Base-by-base conservation (phyloP, 2,113 vertebrate genomes). In the Chaetops frenatus region DNA sequence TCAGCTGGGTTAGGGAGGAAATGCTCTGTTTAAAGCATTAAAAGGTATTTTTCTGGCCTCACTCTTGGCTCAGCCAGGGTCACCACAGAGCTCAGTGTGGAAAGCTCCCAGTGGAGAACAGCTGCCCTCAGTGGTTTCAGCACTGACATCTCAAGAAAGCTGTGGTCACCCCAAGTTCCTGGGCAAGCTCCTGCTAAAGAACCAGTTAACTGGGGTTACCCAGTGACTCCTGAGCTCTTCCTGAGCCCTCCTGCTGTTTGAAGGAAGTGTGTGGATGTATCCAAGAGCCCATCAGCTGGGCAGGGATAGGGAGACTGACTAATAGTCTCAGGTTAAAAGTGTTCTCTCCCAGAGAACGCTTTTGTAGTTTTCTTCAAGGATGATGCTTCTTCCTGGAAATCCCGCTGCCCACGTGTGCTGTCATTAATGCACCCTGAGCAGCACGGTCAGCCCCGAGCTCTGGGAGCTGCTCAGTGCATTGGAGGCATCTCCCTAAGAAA, bases 401-500 rank as follows among this genome's bases (percentile, higher is more conserved):
- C 38, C 70, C 11, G 6, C 45, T 80, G 48, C 53, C 69, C 16
- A 2, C 0, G 0, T 1, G 1, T 0, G 0, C 45, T 40, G 44
- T 25, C 23, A 18, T 23, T 48, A 70, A 8, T 0, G 10, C 53
- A 7, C 15, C 0, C 5, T 9, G 53, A 80, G 31, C 8, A 15
- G 35, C 19, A 23, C 12, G 7, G 60, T 18, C 42, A 66, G 47
- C 35, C 19, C 11, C 12, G 12, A 38, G 53, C n/a, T 20, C 29
- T 23, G 44, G 27, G 45, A 77, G 58, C 78, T 61, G 45, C 71
- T 47, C 2, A 0, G 1, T 13, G 27, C 19, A 0, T 50, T 87
- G 3, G 3, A 61, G 70, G 27, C 35, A 7, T 6, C 15, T 62
- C 51, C 51, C 51, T 12, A 17, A 58, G 38, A 20, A 45, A 85